Base-by-base conservation (phyloP, 2,797 vertebrate species). In the Eospalax fontanierii region DNA sequence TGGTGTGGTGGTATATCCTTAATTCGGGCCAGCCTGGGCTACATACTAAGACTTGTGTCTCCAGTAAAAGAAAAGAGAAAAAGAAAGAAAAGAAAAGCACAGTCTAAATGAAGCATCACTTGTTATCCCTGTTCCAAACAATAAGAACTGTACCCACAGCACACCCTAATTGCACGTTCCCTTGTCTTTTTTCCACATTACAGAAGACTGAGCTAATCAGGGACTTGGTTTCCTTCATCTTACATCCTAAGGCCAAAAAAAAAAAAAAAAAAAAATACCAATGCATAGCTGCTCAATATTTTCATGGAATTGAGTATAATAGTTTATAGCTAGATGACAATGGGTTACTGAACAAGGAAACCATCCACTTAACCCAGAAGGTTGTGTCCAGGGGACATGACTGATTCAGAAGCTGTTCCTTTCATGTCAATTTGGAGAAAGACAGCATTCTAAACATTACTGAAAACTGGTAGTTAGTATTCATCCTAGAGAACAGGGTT, bases 401-500 rank as follows among this genome's bases (percentile, higher is more conserved):
- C 63, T 28, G 21, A 61, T 86, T 90, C 79, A 79, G 28, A 74
- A 76, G 74, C 16, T 38, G 92, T 92, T 57, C 66, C 22, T 74
- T 87, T 87, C 50, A 50, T 33, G n/a, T 22, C 16, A 93, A 71
- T 84, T 87, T 80, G 74, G 74, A 93, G 78, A 50, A 93, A 89
- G 61, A 24, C 35, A 21, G 54, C 10, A 75, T 76, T 74, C 40
- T 94, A 85, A 71, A n/a, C 26, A 81, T 65, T 94, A 93, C 96
- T 92, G 75, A 95, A 89, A 93, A 66, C 35, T 59, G 30, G 50
- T 22, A 43, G 50, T 54, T 73, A 50, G 85, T 57, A 38, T 11
- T 57, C 46, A 30, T 73, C 88, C 65, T 90, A 86, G 80, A 78
- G 61, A 94, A 75, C 50, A 93, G 82, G 57, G 43, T 40, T 85